Evolutionary conservation across 2,888 invertebrate genomes (phyloP), one percentile per base, ranked within the genome.

Genomic region (Drosophila eohydei): DNA sequence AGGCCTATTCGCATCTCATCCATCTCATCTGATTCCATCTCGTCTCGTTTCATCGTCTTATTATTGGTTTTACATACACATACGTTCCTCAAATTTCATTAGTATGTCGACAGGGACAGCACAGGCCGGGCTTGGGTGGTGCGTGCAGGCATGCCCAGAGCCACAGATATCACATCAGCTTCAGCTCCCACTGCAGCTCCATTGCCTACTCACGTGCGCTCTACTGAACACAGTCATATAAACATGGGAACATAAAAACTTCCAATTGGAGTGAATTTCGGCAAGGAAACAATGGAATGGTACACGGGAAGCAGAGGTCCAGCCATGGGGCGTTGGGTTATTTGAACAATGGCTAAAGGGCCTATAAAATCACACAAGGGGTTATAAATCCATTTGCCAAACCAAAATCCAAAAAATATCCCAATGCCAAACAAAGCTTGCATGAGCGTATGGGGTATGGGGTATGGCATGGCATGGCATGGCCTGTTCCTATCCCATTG

Each of bases 271-370:
- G n/a, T 38, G 14, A 7, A 11, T 38, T 26, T 26, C 16, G 56
- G 38, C 16, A 30, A n/a, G 11, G 51, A n/a, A 64, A 38, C 50
- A 41, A 34, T 41, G 50, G 40, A 36, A 50, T 48, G 48, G 38
- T 14, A 32, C 26, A 36, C 28, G 12, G 32, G 2, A 16, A 16
- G 30, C 30, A n/a, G 21, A 43, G 48, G 9, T 21, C 55, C 40
- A 11, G 44, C 51, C 68, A 21, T 57, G 72, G 40, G 62, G 60
- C 55, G 62, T 71, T 72, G 67, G 80, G 78, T 76, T 88, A 80
- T 88, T 88, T 88, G 84, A 83, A 82, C 89, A 86, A 86, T 80
- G 84, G 80, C 89, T 86, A 73, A 86, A 88, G 89, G 86, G 89
- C 89, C 84, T 75, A 88, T 76, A 74, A 88, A 86, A 86, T 86